Percentiles rank a stretch among this genome's conserved stretches.
phyloP scores from a whole-genome alignment of 2,888 invertebrate species.

The Rhamnusium bicolor region DNA sequence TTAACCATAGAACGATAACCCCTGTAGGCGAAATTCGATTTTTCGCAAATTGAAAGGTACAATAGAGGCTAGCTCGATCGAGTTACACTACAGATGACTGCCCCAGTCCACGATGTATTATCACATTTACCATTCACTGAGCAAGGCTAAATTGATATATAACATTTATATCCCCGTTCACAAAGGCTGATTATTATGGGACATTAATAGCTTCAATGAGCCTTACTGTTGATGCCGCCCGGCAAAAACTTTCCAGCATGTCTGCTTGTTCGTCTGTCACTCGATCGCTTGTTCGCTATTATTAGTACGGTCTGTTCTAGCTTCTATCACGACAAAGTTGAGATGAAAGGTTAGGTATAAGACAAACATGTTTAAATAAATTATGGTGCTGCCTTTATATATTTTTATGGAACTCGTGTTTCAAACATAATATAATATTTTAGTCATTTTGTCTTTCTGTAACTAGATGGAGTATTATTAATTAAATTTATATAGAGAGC shows the following conservation, averaged over 20 bases:
- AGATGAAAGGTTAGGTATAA: too few species aligned
- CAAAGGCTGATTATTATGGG: constrained; percentile 61
- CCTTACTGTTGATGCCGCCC: constrained; percentile 39
- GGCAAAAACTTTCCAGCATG: constrained; percentile 16
- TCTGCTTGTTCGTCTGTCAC: constrained; percentile 4
- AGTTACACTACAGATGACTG: constrained; percentile 58
- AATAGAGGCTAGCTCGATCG: constrained; percentile 54
- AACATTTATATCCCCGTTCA: constrained; percentile 61
- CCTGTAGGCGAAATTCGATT: constrained; percentile 21
- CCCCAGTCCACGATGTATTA: constrained; percentile 59
- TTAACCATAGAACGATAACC: neutral
- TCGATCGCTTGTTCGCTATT: neutral
- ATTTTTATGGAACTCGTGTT: too few species aligned
- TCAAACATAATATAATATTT: too few species aligned
- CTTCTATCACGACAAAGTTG: too few species aligned
- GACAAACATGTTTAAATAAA: too few species aligned
- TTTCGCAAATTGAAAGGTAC: constrained; percentile 37
- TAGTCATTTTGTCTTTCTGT: too few species aligned
- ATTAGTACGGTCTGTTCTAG: constrained; percentile 7
- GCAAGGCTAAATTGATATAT: constrained; percentile 63
- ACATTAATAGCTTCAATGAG: constrained; percentile 60
- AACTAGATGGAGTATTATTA: too few species aligned
- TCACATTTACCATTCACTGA: constrained; percentile 63
- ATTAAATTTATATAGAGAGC: too few species aligned
- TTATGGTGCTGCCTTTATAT: too few species aligned